Conservation (phyloP, 2,888 invertebrate genomes). For the Pristionchus arcanus region DNA sequence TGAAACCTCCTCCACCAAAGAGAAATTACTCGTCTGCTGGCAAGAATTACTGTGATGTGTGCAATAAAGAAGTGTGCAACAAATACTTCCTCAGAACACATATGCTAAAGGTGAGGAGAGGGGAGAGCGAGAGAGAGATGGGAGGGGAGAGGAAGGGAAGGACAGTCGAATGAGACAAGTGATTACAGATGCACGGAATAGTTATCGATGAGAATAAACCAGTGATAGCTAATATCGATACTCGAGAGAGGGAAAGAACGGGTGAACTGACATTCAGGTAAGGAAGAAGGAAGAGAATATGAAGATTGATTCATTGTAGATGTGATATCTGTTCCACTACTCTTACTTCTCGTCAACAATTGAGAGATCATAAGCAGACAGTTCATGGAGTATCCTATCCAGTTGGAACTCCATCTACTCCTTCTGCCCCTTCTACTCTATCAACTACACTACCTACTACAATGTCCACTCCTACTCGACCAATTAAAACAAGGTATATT, state of each 20-base stretch:
- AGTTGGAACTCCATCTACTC: slow-evolving; percentile 50
- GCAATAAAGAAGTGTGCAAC: slow-evolving; percentile 90
- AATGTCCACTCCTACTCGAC: slow-evolving; percentile 59
- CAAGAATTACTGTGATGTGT: slow-evolving; percentile 79
- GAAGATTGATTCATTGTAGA: slow-evolving; percentile 80
- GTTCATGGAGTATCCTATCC: slow-evolving; percentile 89
- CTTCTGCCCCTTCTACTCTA: slow-evolving; percentile 25
- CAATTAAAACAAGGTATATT: neutral
- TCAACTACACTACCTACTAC: slow-evolving; percentile 42
- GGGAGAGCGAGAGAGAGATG: neutral
- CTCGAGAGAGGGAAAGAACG: slow-evolving; percentile 74
- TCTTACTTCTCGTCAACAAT: slow-evolving; percentile 96
- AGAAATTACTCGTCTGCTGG: slow-evolving; percentile 76
- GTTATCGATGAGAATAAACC: slow-evolving; percentile 80
- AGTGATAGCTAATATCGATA: slow-evolving; percentile 79
- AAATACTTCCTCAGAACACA: slow-evolving; percentile 99
- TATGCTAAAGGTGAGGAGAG: slow-evolving; percentile 76
- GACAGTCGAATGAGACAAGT: slow-evolving; percentile 83
- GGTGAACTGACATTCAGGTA: slow-evolving; percentile 75
- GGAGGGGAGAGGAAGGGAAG: neutral
- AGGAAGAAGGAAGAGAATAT: neutral
- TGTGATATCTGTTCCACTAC: slow-evolving; percentile 99
- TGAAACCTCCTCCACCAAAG: slow-evolving; percentile 65
- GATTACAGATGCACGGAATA: slow-evolving; percentile 86
- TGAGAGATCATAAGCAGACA: slow-evolving; percentile 97